A percentile compares a stretch with the other conserved stretches of the same genome.
Evolutionary conservation across 2,113 vertebrate genomes (phyloP).

Genomic region (Oxyruncus cristatus): DNA sequence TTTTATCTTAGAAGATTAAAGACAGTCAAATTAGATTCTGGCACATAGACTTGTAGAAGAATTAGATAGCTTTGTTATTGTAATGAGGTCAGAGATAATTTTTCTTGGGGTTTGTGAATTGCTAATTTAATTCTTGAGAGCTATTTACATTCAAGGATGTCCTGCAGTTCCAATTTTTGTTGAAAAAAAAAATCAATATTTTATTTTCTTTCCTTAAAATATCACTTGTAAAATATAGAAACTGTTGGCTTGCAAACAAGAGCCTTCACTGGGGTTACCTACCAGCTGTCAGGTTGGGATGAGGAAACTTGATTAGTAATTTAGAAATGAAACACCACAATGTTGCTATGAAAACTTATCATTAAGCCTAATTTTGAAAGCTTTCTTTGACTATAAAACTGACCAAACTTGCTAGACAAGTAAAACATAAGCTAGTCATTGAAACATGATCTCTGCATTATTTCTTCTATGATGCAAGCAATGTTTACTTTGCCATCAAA

Average conservation of each 20-base stretch:
- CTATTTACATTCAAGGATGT: neutral
- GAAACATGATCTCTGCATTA: neutral
- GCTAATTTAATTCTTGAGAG: constrained; percentile 49
- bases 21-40: constrained; percentile 30
- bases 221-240: neutral
- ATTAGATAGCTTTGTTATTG: constrained; percentile 24
- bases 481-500: neutral
- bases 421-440: neutral
- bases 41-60: neutral
- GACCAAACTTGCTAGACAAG: neutral
- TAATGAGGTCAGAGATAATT: constrained; percentile 45
- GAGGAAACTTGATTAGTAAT: neutral
- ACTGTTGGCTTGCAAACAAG: neutral
- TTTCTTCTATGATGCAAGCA: neutral
- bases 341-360: neutral
- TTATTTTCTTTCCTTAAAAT: constrained; percentile 3
- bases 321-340: neutral
- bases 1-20: constrained; percentile 53
- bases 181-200: neutral
- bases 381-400: neutral
- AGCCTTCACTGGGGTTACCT: neutral
- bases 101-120: neutral
- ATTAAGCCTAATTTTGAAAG: neutral
- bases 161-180: neutral
- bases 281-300: neutral